phyloP scores from a whole-genome alignment of 2,888 invertebrate species.

The Mythimna lalbum region DNA sequence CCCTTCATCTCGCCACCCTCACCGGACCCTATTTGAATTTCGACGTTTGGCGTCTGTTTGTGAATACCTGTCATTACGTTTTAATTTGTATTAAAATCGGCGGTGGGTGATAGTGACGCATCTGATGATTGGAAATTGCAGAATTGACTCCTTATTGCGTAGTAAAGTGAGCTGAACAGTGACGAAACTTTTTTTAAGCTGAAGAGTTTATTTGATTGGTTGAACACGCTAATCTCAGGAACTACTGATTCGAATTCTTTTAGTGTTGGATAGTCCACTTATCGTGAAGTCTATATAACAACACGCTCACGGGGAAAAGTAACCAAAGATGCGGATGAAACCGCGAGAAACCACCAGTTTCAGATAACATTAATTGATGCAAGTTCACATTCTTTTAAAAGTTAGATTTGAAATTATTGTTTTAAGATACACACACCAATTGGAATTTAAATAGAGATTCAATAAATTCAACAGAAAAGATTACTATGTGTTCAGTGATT shows the following conservation, averaged over 20 bases:
- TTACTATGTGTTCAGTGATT: constrained; percentile 36
- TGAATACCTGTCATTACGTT: background rate
- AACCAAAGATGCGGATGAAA: background rate
- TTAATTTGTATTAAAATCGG: background rate
- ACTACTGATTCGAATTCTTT: too few species aligned
- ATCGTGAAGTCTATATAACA: too few species aligned
- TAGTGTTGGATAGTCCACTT: too few species aligned
- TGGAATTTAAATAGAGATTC: background rate
- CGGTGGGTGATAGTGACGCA: background rate
- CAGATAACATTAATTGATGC: background rate
- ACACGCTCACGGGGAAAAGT: too few species aligned
- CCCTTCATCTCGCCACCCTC: constrained; percentile 17
- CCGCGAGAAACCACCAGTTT: too few species aligned
- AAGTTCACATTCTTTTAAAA: background rate
- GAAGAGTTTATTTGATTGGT: too few species aligned
- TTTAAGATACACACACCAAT: background rate
- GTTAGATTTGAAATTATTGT: background rate
- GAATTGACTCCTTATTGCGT: background rate
- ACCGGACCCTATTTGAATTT: background rate
- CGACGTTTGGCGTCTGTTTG: background rate
- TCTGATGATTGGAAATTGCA: too few species aligned
- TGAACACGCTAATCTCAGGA: too few species aligned
- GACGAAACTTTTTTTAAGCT: background rate
- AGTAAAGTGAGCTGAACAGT: background rate
- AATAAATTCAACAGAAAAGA: constrained; percentile 41